Conservation (phyloP, 2,888 invertebrate genomes). For the Candidula unifasciata region DNA sequence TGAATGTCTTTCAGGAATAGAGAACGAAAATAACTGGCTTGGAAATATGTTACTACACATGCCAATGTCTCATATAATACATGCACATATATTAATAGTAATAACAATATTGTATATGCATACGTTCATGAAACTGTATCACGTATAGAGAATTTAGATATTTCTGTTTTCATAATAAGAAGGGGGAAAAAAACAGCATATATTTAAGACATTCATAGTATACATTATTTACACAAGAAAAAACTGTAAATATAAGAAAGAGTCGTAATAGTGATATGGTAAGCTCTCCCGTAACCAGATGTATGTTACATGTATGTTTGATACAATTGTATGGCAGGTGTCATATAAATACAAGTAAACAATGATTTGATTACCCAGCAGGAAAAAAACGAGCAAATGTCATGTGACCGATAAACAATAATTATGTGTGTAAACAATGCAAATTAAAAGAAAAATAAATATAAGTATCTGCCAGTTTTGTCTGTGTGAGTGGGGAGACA, state of each 20-base stretch:
- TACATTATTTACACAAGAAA: constrained; percentile 24
- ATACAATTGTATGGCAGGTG: background rate
- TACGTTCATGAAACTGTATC: no score
- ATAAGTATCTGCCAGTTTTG: no score
- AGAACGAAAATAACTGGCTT: background rate
- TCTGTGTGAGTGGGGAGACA: no score
- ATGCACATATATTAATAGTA: constrained; percentile 10
- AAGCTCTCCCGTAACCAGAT: constrained; percentile 33
- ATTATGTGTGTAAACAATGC: background rate
- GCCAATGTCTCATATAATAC: constrained; percentile 14
- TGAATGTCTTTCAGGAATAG: constrained; percentile 46
- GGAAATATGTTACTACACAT: constrained; percentile 26
- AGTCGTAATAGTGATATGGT: constrained; percentile 29
- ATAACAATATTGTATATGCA: background rate
- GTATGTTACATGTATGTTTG: constrained; percentile 1
- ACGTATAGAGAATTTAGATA: no score
- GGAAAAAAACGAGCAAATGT: background rate
- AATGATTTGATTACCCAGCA: no score
- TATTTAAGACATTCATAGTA: background rate
- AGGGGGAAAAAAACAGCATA: background rate
- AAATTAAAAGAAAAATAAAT: no score
- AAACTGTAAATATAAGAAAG: background rate
- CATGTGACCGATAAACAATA: background rate
- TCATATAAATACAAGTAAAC: background rate
- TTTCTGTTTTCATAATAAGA: background rate